phyloP scores from a whole-genome alignment of 2,888 invertebrate genomes.

The Pilophorus perplexus region DNA sequence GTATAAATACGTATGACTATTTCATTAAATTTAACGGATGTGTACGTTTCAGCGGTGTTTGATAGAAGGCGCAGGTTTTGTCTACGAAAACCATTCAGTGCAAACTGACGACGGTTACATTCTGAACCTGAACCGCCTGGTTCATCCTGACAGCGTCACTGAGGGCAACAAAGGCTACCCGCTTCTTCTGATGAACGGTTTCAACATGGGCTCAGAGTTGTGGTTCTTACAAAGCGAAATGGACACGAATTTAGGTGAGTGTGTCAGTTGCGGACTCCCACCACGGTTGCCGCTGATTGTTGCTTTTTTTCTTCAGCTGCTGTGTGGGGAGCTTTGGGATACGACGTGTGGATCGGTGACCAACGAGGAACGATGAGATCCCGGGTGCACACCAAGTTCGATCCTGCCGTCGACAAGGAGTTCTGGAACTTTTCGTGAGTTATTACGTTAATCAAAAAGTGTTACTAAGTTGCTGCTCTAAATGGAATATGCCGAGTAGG shows the following conservation, averaged over 20 bases:
- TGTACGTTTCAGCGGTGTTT: not conserved
- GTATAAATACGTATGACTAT: too few relatives aligned
- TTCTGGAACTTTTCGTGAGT: slow-evolving; percentile 25
- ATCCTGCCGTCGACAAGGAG: not conserved
- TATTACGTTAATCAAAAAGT: not conserved
- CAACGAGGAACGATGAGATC: slow-evolving; percentile 28
- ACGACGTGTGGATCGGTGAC: slow-evolving; percentile 25
- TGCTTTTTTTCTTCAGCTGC: not conserved
- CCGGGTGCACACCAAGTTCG: not conserved
- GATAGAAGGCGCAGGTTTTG: slow-evolving; percentile 20
- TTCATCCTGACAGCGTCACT: not conserved
- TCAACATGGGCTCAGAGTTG: slow-evolving; percentile 16
- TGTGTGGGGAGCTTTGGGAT: slow-evolving; percentile 22
- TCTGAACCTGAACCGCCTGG: slow-evolving; percentile 1
- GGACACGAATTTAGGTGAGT: slow-evolving; percentile 17
- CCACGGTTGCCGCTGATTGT: not conserved
- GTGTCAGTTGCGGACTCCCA: not conserved
- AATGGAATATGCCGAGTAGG: too few relatives aligned
- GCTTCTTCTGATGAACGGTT: slow-evolving; percentile 20
- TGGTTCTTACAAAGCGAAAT: slow-evolving; percentile 11
- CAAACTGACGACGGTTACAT: slow-evolving; percentile 26
- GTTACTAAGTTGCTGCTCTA: too few relatives aligned
- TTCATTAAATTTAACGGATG: too few relatives aligned
- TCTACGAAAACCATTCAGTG: slow-evolving; percentile 25
- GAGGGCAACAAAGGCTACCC: slow-evolving; percentile 15